Evolutionary conservation across 37 sponge, comb jelly and placozoan species (phyloP), one percentile per base, ranked within the genome.

Genomic region (Aplysina aerophoba): DNA sequence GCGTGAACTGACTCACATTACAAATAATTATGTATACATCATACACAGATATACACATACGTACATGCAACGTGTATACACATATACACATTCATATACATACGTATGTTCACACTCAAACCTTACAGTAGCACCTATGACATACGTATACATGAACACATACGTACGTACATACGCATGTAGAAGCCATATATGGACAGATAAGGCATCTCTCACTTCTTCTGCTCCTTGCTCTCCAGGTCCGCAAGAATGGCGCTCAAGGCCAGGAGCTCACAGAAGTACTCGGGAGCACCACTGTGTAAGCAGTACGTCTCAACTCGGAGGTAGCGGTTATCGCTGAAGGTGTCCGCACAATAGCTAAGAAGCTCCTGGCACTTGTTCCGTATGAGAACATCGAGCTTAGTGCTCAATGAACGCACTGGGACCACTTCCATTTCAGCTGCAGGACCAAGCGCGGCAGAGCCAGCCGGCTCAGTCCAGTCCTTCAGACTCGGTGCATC

Each of bases 391-490:
- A 1, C 1, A 35, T 69, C 71, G 35, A 69, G 71, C 34, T 69
- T 31, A 11, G 71, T 35, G 33, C 71, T 69, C 4, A 69, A 28
- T 2, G 71, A 34, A 30, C 33, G 27, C 17, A 17, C 28, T 6
- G 28, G 34, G 4, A 69, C 28, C 34, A 30, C 71, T 12, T 17
- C 34, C 71, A 69, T 69, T 11, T 27, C 71, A 17, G 30, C 34
- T 17, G 71, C 71, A 17, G 71, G 30, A 1, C 17, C 34, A 4
- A 17, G 71, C 13, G 12, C 71, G 6, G 34, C 71, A 6, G 71
- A 30, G 6, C 35, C 28, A 69, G 71, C 71, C 19, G 71, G 31
- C 34, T 69, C 71, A 2, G 71, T 69, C 71, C 71, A 69, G 34
- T 69, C 71, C 19, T 31, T n/a, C 1, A 35, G 35, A 25, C 35